phyloP scores from a whole-genome alignment of 2,888 invertebrate genomes.

The Pammene aurita region DNA sequence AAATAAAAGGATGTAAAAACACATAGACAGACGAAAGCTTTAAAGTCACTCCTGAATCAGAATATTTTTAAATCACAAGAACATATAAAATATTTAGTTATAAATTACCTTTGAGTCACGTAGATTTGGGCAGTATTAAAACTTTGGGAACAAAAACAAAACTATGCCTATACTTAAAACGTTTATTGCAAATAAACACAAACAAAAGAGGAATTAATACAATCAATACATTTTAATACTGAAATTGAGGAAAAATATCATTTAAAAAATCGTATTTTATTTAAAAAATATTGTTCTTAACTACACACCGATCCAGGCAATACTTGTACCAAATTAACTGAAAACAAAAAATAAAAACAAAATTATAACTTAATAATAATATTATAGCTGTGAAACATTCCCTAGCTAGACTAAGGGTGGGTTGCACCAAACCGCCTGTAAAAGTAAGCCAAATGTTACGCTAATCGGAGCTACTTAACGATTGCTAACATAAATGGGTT shows the following conservation, averaged over 20 bases:
- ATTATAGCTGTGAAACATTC: constrained; percentile 27
- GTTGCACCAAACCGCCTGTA: no score
- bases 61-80: constrained; percentile 4
- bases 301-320: constrained; percentile 78
- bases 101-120: constrained; percentile 40
- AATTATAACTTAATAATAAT: constrained; percentile 62
- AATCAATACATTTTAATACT: constrained; percentile 45
- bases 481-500: no score
- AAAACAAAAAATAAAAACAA: constrained; percentile 67
- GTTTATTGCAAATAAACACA: constrained; percentile 60
- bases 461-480: no score
- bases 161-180: constrained; percentile 37
- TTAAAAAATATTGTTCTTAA: constrained; percentile 43
- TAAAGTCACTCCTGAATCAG: neutral
- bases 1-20: neutral
- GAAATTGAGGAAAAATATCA: constrained; percentile 28
- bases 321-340: constrained; percentile 79
- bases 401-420: no score
- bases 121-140: constrained; percentile 18
- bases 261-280: neutral
- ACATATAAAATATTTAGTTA: constrained; percentile 22
- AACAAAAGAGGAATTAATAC: constrained; percentile 45
- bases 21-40: neutral
- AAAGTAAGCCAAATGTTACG: no score
- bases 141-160: constrained; percentile 16